These are phyloP conservation scores for Varanus salvator DNA, from an alignment of 2,113 vertebrate genomes.

Conservation along the genomic window DNA sequence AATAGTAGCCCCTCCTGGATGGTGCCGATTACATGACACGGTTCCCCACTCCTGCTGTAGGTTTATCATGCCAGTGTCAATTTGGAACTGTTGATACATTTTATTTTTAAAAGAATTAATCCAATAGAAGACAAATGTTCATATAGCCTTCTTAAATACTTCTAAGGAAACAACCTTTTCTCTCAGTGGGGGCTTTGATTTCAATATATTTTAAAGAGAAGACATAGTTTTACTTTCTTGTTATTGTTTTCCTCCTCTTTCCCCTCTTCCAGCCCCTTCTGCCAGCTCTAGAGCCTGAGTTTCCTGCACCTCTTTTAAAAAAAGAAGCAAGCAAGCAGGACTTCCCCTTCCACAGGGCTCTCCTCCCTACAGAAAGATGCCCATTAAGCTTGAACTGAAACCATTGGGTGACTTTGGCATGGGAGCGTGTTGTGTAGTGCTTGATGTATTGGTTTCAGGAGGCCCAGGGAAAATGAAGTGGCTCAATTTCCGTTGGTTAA, in stretches of 20 bases:
- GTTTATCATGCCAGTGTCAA: neutral
- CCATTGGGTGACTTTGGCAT: too few species aligned
- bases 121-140: too few species aligned
- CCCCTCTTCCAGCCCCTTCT: too few species aligned
- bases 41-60: neutral
- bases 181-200: neutral
- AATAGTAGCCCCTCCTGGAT: neutral
- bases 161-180: neutral
- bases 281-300: neutral
- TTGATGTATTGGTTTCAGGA: too few species aligned
- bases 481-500: neutral
- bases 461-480: neutral
- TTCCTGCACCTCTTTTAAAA: neutral
- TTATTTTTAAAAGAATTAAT: neutral
- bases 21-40: neutral
- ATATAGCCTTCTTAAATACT: too few species aligned
- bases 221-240: neutral
- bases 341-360: neutral
- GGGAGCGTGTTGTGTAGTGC: too few species aligned
- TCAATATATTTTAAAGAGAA: neutral
- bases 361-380: neutral
- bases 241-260: neutral
- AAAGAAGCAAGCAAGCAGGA: neutral
- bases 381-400: neutral
- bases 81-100: neutral